These are phyloP conservation scores for Procavia capensis DNA, from an alignment of 2,113 vertebrate genomes.

Conservation along the genomic window DNA sequence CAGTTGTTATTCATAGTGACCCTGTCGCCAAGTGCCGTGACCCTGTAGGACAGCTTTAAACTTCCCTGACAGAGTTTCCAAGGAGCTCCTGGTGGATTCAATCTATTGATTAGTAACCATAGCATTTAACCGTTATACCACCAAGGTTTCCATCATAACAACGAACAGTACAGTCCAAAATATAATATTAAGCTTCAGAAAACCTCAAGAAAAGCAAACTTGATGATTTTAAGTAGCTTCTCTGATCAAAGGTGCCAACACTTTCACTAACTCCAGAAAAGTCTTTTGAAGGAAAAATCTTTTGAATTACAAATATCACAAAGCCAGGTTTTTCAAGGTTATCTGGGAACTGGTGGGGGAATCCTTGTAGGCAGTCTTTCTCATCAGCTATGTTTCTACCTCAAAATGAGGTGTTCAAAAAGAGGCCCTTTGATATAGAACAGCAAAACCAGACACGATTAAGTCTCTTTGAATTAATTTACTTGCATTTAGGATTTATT, in stretches of 20 bases:
- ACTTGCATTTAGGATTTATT: neutral
- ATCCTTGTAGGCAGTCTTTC: neutral
- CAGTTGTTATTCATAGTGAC: no score
- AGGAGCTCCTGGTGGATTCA: no score
- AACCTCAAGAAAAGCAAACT: neutral
- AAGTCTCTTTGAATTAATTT: conserved; percentile 31
- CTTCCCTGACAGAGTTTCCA: no score
- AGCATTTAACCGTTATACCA: no score
- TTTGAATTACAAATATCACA: neutral
- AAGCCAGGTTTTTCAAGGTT: neutral
- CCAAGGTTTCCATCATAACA: no score
- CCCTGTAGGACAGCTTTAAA: no score
- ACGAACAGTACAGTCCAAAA: neutral
- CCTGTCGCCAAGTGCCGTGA: no score
- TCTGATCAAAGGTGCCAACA: neutral
- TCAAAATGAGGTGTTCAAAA: neutral
- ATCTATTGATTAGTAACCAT: no score
- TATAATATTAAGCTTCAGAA: neutral
- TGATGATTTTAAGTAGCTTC: neutral
- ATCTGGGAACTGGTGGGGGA: neutral
- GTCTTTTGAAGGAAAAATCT: neutral
- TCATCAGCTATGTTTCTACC: neutral
- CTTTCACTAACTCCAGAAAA: neutral
- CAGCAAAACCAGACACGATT: neutral
- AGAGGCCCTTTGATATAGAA: neutral